phyloP scores from a whole-genome alignment of 2,113 vertebrate species.

The Poecile atricapillus region DNA sequence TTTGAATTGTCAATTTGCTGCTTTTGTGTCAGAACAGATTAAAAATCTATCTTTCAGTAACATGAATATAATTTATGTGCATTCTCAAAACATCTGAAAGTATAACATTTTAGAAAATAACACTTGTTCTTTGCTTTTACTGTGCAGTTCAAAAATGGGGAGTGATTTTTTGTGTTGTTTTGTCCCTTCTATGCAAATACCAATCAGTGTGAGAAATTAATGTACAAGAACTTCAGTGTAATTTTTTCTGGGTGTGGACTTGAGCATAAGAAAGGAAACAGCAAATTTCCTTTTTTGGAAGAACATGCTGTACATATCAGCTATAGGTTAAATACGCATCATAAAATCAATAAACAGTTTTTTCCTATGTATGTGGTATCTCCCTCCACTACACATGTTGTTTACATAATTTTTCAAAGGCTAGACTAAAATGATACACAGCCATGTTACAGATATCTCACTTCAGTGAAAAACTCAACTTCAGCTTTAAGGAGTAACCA shows the following conservation, averaged over 20 bases:
- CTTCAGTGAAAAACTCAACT: neutral
- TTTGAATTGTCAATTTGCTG: neutral
- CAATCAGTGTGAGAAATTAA: neutral
- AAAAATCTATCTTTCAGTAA: neutral
- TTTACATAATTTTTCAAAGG: neutral
- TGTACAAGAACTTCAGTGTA: neutral
- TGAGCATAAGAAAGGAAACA: conserved; percentile 15
- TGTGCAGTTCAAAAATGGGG: neutral
- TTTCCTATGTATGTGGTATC: neutral
- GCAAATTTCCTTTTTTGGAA: conserved; percentile 38
- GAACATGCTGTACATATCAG: neutral
- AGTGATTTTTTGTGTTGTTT: neutral
- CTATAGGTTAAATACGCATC: neutral
- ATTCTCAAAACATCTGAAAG: neutral
- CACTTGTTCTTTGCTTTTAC: neutral
- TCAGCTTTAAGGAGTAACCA: neutral
- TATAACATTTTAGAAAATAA: neutral
- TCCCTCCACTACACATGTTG: neutral
- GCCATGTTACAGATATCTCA: neutral
- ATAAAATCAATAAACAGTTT: neutral
- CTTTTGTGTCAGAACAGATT: neutral
- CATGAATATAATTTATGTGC: rapidly evolving
- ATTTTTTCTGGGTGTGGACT: conserved; percentile 37
- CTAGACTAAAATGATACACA: neutral
- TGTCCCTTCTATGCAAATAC: neutral